phyloP scores from a whole-genome alignment of 2,797 vertebrate species.

The Myotis planiceps region DNA sequence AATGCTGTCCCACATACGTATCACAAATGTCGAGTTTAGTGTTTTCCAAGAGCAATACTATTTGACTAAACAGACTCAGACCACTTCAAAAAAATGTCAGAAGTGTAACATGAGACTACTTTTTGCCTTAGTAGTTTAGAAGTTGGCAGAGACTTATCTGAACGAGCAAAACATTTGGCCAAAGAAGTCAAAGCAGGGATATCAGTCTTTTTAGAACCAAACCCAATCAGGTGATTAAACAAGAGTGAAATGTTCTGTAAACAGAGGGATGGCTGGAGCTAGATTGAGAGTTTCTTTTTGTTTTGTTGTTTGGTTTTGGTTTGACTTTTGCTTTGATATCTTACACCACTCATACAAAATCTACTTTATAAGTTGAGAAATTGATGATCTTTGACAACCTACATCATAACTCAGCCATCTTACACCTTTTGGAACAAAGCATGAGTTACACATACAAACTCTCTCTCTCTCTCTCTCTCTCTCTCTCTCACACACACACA shows the following conservation, averaged over 20 bases:
- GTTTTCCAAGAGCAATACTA: neutral
- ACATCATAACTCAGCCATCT: neutral
- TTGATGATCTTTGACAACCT: neutral
- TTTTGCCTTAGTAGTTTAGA: conserved; percentile 8
- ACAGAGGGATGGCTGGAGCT: neutral
- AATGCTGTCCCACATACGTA: neutral
- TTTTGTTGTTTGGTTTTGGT: neutral
- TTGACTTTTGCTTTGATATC: conserved; percentile 38
- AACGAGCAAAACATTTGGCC: conserved; percentile 7
- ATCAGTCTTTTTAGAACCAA: neutral
- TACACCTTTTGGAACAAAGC: neutral
- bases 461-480: no score
- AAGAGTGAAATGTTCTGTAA: conserved; percentile 10
- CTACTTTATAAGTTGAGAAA: conserved; percentile 31
- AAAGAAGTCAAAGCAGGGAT: neutral
- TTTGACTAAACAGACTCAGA: neutral
- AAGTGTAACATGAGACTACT: neutral
- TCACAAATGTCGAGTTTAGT: neutral
- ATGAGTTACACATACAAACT: neutral
- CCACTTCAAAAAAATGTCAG: neutral
- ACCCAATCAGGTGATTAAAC: neutral
- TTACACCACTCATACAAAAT: neutral
- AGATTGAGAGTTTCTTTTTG: neutral
- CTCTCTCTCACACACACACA: neutral
- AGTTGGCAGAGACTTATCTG: conserved; percentile 36